Conservation (phyloP, 2,888 invertebrate species). For the Drosophila demipolita region DNA sequence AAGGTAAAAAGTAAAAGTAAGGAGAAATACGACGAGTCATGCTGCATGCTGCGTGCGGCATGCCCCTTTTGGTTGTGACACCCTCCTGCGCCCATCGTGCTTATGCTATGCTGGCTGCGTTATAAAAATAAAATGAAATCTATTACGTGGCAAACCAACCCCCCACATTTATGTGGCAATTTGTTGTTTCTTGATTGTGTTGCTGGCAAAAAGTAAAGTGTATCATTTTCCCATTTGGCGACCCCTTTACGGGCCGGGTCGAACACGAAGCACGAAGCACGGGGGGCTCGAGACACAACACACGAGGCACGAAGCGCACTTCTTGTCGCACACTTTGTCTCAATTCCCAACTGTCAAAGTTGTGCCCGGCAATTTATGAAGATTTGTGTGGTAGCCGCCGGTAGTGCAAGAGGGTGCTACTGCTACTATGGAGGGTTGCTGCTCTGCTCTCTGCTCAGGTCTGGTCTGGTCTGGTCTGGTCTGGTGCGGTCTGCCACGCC, state of each 20-base stretch:
- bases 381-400: constrained; percentile 77
- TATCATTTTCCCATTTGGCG: constrained; percentile 83
- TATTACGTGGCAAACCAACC: constrained; percentile 85
- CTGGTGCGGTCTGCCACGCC: constrained; percentile 50
- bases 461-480: background rate
- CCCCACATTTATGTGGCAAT: constrained; percentile 85
- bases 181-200: constrained; percentile 84
- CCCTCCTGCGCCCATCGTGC: constrained; percentile 8
- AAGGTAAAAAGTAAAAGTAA: constrained; percentile 76
- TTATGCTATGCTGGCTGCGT: constrained; percentile 22
- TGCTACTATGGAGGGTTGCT: constrained; percentile 12
- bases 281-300: no score
- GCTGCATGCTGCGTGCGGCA: constrained; percentile 7
- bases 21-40: constrained; percentile 48
- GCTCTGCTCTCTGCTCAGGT: background rate
- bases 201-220: constrained; percentile 82
- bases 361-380: constrained; percentile 79
- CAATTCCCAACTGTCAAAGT: constrained; percentile 73
- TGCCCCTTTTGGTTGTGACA: background rate
- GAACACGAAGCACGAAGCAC: constrained; percentile 21
- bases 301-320: constrained; percentile 34
- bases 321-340: constrained; percentile 72
- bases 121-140: constrained; percentile 84
- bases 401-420: constrained; percentile 19
- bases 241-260: constrained; percentile 3